phyloP scores from a whole-genome alignment of 2,888 invertebrate species.

The Eupithecia centaureata region DNA sequence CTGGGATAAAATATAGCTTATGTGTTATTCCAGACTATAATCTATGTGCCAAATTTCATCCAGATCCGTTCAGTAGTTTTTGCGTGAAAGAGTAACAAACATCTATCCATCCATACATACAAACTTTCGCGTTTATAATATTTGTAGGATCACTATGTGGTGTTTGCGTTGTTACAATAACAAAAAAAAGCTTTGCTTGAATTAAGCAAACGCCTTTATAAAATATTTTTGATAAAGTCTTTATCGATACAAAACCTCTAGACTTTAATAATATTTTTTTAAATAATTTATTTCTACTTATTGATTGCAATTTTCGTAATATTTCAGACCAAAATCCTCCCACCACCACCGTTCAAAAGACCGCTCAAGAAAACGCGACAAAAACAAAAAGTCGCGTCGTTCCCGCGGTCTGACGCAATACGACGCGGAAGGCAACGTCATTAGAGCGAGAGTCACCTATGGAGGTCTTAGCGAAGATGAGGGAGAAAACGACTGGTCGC shows the following conservation, averaged over 20 bases:
- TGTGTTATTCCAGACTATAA: too few relatives aligned
- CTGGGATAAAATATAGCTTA: too few relatives aligned
- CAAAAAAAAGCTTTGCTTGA: background rate
- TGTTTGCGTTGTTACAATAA: background rate
- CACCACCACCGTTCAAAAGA: slow-evolving; percentile 34
- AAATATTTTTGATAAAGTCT: background rate
- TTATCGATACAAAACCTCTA: background rate
- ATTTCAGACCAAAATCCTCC: slow-evolving; percentile 54
- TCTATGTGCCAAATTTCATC: too few relatives aligned
- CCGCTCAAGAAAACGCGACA: slow-evolving; percentile 47
- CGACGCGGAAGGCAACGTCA: slow-evolving; percentile 70
- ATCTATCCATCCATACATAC: too few relatives aligned
- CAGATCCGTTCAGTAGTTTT: too few relatives aligned
- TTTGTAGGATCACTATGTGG: too few relatives aligned
- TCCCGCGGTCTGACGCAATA: slow-evolving; percentile 66
- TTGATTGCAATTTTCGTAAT: too few relatives aligned
- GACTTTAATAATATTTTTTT: too few relatives aligned
- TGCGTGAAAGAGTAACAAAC: too few relatives aligned
- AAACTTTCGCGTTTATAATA: too few relatives aligned
- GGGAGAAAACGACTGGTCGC: slow-evolving; percentile 82
- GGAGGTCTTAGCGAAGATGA: slow-evolving; percentile 82
- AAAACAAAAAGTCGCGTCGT: slow-evolving; percentile 50
- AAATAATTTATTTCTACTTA: background rate
- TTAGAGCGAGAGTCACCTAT: slow-evolving; percentile 79
- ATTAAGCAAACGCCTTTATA: background rate